These are phyloP conservation scores for Rachycentron canadum DNA, from an alignment of 2,797 vertebrate genomes.

Conservation along the genomic window DNA sequence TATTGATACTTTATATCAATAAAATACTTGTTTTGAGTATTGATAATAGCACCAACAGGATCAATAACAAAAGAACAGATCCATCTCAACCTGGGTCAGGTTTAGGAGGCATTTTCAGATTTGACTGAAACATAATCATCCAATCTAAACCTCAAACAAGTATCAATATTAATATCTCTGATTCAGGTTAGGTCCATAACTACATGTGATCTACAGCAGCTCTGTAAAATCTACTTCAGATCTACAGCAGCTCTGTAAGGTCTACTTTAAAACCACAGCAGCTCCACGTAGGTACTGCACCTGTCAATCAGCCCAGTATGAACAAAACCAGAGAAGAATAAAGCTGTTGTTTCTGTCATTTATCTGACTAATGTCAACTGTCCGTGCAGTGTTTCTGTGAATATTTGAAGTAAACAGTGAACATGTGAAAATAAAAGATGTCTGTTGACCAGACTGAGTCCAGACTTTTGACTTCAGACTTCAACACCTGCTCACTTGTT, in stretches of 20 bases:
- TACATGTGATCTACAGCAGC: too few species aligned
- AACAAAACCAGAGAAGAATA: background rate
- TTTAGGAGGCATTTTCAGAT: too few species aligned
- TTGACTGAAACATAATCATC: too few species aligned
- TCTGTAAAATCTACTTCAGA: too few species aligned
- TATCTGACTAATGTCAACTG: background rate
- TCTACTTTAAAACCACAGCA: background rate
- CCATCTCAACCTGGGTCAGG: too few species aligned
- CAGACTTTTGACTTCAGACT: background rate
- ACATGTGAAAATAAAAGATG: conserved; percentile 20
- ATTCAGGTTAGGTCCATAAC: too few species aligned
- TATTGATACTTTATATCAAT: too few species aligned
- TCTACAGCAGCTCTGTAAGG: background rate
- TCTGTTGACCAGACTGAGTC: conserved; percentile 1
- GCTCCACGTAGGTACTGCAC: background rate
- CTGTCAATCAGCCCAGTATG: background rate
- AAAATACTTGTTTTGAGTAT: too few species aligned
- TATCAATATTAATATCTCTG: too few species aligned
- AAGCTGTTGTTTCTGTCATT: background rate
- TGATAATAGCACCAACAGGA: too few species aligned
- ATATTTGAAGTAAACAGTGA: background rate
- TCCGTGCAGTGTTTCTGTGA: background rate
- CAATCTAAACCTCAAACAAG: too few species aligned
- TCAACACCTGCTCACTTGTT: background rate
- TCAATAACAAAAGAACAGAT: too few species aligned